phyloP scores from a whole-genome alignment of 2,888 invertebrate genomes.

The Standfussiana lucernea region DNA sequence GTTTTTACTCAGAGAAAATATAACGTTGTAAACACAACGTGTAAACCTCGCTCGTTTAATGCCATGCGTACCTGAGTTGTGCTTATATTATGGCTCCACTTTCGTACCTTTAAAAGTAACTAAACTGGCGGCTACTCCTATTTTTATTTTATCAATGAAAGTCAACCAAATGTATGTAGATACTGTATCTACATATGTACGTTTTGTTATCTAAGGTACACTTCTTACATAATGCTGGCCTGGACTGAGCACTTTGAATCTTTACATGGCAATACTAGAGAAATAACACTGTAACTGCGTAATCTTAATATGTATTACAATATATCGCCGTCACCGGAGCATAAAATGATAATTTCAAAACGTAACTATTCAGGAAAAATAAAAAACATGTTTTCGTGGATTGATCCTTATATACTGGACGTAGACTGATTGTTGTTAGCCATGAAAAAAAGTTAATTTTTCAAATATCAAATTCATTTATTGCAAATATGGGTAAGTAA shows the following conservation, averaged over 20 bases:
- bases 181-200: background rate
- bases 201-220: background rate
- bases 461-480: no score
- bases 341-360: no score
- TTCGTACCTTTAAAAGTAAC: background rate
- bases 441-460: no score
- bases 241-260: background rate
- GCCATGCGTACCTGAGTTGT: background rate
- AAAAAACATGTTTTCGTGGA: no score
- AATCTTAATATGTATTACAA: background rate
- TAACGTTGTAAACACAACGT: background rate
- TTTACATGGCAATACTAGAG: background rate
- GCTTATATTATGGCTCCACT: background rate
- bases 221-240: background rate
- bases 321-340: no score
- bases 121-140: background rate
- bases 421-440: no score
- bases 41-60: background rate
- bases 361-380: no score
- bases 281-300: background rate
- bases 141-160: background rate
- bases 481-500: no score
- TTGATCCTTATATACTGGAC: no score
- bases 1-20: slow-evolving; percentile 1
- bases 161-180: background rate